Evolutionary conservation across 2,797 vertebrate species (phyloP), one percentile per base, ranked within the genome.

Genomic region (Phaenicophaeus curvirostris): DNA sequence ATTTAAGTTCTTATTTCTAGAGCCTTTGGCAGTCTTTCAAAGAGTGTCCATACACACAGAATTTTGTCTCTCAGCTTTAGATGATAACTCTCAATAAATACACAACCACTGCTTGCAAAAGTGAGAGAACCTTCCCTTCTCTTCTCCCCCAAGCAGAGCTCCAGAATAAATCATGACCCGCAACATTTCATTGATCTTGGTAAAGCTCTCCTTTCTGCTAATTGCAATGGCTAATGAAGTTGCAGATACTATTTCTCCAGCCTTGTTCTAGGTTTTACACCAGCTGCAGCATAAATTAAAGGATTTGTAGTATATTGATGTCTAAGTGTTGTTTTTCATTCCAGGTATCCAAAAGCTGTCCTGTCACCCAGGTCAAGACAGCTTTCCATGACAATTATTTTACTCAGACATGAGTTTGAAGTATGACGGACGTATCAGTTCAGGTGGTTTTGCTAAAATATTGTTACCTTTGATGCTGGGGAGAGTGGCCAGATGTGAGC

Each of bases 1-100:
- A 91, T 95, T 94, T 88, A 53, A 61, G 63, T 88, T 91, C 83
- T 73, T 88, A 86, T 93, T 93, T 90, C 91, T 66, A 87, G 93
- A 91, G 94, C 90, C 66, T 84, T 94, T 96, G 95, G 95, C 93
- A 94, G 91, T 66, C 69, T 90, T 94, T 96, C 95, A 94, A 59
- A 86, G 30, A 30, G 62, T 78, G 81, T 88, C 91, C 85, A 72
- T 39, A 79, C 72, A 88, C 73, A 50, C 4, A 59, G 95, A 93
- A 84, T 90, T 95, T 62, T 13, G 10, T 76, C 77, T 71, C 58
- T 86, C 65, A 48, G 39, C 66, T 68, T 72, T 37, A 88, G 76
- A 62, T 33, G 83, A 86, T 59, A 82, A 77, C 44, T 81, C 77
- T 87, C 91, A 84, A 63, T 95, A 95, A 90, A 95, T 73, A 62